Evolutionary conservation across 2,888 invertebrate genomes (phyloP), one percentile per base, ranked within the genome.

Genomic region (Petrophora chlorosata): DNA sequence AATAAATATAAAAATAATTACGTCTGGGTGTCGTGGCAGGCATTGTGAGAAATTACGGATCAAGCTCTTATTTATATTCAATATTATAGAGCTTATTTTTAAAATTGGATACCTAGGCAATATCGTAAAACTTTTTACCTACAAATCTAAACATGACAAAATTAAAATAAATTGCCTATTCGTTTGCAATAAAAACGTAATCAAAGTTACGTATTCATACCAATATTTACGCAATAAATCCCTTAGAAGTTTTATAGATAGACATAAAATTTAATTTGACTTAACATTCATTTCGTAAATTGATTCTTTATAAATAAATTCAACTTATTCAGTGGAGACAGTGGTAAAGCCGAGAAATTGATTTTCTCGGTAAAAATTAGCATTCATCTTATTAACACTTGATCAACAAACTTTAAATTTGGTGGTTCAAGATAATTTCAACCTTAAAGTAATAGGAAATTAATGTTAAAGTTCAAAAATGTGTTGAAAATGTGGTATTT

Each of bases 271-370:
- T 22, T 30, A 44, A n/a, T n/a, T 22, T 22, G 25, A 22, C 9
- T 36, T 22, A 14, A 39, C 15, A 40, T 38, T 32, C 25, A 40
- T 40, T 46, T 28, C 38, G 28, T 26, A 34, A 40, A 35, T 47
- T 25, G 28, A 10, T 32, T 35, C 32, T 53, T 53, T 53, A 48
- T 53, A 40, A 48, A 53, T 38, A 48, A 45, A 48, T 44, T 47
- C 12, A 35, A 44, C 10, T 13, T 39, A 32, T 41, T 48, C n/a
- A 12, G 8, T 26, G 39, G 22, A n/a, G n/a, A n/a, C n/a, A n/a
- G n/a, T n/a, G n/a, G n/a, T 30, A 43, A 35, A 23, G 23, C n/a
- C 17, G 19, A 8, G 28, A 28, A 5, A 7, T n/a, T 17, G 49
- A 53, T 53, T 53, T 53, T 41, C 33, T 30, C 48, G 44, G 32